These are phyloP conservation scores for Tautogolabrus adspersus DNA, from an alignment of 2,113 vertebrate species.

Conservation along the genomic window DNA sequence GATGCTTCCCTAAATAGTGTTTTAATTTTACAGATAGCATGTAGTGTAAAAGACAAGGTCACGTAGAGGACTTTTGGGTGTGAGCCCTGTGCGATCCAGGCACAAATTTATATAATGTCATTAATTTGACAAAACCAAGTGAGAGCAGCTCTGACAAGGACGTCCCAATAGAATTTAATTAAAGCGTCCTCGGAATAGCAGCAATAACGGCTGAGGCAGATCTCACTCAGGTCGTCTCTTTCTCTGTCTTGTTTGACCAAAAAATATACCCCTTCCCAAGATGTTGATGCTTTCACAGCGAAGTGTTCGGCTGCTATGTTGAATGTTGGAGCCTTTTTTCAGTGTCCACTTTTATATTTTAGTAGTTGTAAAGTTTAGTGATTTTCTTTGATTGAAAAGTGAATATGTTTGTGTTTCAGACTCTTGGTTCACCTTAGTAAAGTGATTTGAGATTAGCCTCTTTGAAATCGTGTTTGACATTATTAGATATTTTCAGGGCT, in stretches of 20 bases:
- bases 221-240: constrained; percentile 14
- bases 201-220: constrained; percentile 43
- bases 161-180: constrained; percentile 58
- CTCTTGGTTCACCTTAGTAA: too few species aligned
- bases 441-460: neutral
- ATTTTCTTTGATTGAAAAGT: neutral
- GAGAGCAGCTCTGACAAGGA: constrained; percentile 51
- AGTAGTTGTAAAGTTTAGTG: neutral
- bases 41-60: constrained; percentile 60
- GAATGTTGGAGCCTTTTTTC: neutral
- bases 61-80: constrained; percentile 62
- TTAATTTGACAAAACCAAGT: constrained; percentile 61
- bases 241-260: neutral
- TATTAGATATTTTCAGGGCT: neutral
- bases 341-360: neutral
- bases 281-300: neutral
- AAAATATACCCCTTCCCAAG: neutral
- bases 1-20: constrained; percentile 2
- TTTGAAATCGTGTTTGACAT: neutral
- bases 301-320: neutral
- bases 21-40: constrained; percentile 22
- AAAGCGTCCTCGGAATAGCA: constrained; percentile 64
- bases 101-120: constrained; percentile 45
- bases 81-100: neutral
- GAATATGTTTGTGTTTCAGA: neutral